Percentiles rank a stretch among this genome's conserved stretches.
Conservation (phyloP, 64 coral and sea anemone species). For the Stylophora pistillata region DNA sequence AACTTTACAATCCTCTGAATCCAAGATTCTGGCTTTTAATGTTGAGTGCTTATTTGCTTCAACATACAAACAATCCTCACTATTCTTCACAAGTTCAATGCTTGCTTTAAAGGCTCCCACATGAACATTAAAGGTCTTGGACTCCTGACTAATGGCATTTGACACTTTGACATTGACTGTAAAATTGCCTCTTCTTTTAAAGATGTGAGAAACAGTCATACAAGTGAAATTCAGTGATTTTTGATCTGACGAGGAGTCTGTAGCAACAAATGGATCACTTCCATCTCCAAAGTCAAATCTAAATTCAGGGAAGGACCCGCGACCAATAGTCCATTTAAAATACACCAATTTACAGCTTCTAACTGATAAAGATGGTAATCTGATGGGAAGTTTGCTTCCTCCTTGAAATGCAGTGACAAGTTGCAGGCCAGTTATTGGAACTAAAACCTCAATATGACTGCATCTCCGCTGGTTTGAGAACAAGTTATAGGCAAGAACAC, state of each 20-base stretch:
- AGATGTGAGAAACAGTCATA: slow-evolving; percentile 28
- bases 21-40: background rate
- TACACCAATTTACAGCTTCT: background rate
- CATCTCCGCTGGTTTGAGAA: slow-evolving; percentile 43
- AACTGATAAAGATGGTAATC: background rate
- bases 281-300: slow-evolving; percentile 63
- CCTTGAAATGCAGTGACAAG: slow-evolving; percentile 22
- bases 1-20: background rate
- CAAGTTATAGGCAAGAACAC: slow-evolving; percentile 52
- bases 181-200: slow-evolving; percentile 49
- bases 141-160: slow-evolving; percentile 53
- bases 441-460: slow-evolving; percentile 20
- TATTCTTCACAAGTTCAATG: slow-evolving; percentile 6
- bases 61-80: background rate
- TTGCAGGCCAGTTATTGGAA: slow-evolving; percentile 57
- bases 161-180: slow-evolving; percentile 50
- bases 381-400: background rate
- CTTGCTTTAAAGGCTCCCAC: background rate
- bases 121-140: background rate
- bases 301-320: slow-evolving; percentile 70
- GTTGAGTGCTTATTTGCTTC: background rate
- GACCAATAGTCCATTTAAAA: background rate
- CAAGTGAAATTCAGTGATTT: slow-evolving; percentile 7
- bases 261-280: background rate
- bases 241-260: background rate